phyloP scores from a whole-genome alignment of 2,797 vertebrate species.

The Spinibarbus caldwelli region DNA sequence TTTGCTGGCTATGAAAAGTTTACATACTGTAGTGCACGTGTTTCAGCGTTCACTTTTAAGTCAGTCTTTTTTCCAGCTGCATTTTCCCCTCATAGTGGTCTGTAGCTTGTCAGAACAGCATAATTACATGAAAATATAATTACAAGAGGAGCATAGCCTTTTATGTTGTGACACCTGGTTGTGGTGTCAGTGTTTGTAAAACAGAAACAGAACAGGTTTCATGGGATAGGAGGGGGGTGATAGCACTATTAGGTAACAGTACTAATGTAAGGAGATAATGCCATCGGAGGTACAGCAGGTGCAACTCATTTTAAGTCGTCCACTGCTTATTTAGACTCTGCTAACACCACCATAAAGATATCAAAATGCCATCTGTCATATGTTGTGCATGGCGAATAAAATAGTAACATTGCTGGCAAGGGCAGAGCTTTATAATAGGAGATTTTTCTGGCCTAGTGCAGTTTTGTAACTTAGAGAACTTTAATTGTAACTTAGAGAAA shows the following conservation, averaged over 20 bases:
- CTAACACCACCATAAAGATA: constrained; percentile 30
- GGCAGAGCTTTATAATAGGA: constrained; percentile 6
- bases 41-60: background rate
- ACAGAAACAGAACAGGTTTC: constrained; percentile 37
- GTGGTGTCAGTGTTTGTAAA: constrained; percentile 39
- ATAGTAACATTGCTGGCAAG: constrained; percentile 20
- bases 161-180: constrained; percentile 33
- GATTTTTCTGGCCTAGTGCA: background rate
- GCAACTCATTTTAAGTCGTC: constrained; percentile 41
- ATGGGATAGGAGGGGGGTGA: constrained; percentile 19
- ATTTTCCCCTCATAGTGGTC: background rate
- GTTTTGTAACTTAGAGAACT: background rate
- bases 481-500: no score
- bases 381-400: constrained; percentile 1
- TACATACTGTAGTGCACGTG: constrained; percentile 53
- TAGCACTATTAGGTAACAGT: constrained; percentile 44
- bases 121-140: background rate
- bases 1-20: constrained; percentile 52
- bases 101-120: background rate
- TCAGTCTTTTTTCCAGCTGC: background rate
- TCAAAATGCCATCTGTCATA: constrained; percentile 40
- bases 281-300: constrained; percentile 61
- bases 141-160: constrained; percentile 6
- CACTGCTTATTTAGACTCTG: constrained; percentile 47
- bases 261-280: constrained; percentile 61